Evolutionary conservation across 2,113 vertebrate species (phyloP), one percentile per base, ranked within the genome.

Genomic region (Phalacrocorax brasilianus): DNA sequence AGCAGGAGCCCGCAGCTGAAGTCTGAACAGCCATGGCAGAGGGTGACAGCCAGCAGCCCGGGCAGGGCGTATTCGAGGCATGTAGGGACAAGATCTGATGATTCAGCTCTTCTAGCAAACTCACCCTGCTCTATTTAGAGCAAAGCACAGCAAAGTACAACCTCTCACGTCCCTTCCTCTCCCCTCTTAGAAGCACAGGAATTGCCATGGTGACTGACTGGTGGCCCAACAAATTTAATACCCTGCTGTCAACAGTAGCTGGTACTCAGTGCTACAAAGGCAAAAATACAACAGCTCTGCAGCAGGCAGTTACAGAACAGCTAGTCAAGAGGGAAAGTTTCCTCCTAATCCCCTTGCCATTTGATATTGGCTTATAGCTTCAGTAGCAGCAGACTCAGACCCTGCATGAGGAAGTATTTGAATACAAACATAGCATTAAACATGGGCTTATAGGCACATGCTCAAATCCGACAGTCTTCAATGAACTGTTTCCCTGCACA

Each of bases 171-270:
- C 24, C 79, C 91, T 62, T 68, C 42, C 71, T 71, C 12, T 88
- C 56, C 47, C 59, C 56, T 93, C 65, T 67, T 22, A 35, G 19
- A 49, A 72, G 45, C 44, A 12, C 3, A 65, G 80, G 83, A 30
- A 85, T 66, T 89, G 73, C 88, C 83, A 30, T 15, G 11, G 79
- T 61, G 76, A 73, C 83, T 42, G 61, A 32, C 1, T 12, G 19
- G 65, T 45, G 80, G 70, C 89, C 77, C 88, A 78, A 17, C 22
- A 50, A 7, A 17, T 61, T 40, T 13, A 38, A 38, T 49, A 71
- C 38, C 47, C 63, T 72, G 72, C 86, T 77, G 76, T 33, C 72
- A 63, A 58, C 90, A 81, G 90, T 32, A 78, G 90, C 92, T 90
- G 47, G 63, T n/a, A 63, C 75, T 86, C 27, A 0, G 72, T 9